Base-by-base conservation (phyloP, 2,888 invertebrate genomes). In the Rhopalosiphum nymphaeae region DNA sequence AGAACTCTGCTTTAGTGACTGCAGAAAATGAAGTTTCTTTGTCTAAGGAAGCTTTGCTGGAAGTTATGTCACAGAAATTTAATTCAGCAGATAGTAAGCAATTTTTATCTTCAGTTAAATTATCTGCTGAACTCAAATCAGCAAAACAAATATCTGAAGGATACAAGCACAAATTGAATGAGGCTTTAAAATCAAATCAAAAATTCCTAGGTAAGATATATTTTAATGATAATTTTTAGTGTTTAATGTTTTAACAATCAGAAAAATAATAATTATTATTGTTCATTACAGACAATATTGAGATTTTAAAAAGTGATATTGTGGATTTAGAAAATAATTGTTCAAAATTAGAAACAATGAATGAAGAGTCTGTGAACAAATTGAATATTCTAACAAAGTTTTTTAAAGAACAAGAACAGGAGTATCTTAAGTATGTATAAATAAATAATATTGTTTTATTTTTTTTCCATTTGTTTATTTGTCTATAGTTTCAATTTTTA, bases 361-460 rank as follows among this genome's bases (percentile, higher is more conserved):
- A 97, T 95, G 96, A 97, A 95, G 98, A 98, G 95, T 97, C 98
- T 0, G 97, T 97, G 95, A 98, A 98, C 0, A 97, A 98, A 95
- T 96, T 99, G 3, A 98, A 98, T 95, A 98, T 99, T 1, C 96
- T 99, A 85, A 97, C 98, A 0, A 97, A 97, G 95, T 99, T 98
- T 96, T 99, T 99, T 96, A 98, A 98, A 95, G 98, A 99, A 95
- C 97, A 98, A 95, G 99, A 99, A 96, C 97, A 97, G 29, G 98
- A 98, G 96, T 96, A 98, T 90, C 97, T 98, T 96, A 98, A 98
- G 98, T 98, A 96, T 96, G 96, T 96, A 53, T 36, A 11, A 49
- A 16, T 44, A n/a, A n/a, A 46, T 46, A 13, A 44, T 29, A n/a
- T 36, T 85, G 4, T 21, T 26, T 78, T 67, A 88, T 56, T 88